Evolutionary conservation across 2,797 vertebrate genomes (phyloP).

Genomic region (Poecile montanus): DNA sequence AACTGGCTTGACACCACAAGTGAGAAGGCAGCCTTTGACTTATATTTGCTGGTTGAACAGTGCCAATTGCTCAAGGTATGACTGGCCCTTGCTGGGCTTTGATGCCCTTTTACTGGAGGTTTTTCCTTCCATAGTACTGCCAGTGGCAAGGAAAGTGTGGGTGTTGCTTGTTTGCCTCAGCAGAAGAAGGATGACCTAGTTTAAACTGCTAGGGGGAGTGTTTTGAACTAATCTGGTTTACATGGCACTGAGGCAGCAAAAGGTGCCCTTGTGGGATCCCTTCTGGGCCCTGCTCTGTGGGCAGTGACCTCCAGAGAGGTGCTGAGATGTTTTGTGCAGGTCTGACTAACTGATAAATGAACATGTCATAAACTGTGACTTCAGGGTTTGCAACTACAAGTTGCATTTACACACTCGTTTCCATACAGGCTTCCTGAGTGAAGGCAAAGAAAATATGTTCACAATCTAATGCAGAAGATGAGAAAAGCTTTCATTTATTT

Average conservation of each 20-base stretch:
- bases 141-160: not conserved
- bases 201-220: not conserved
- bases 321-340: not conserved
- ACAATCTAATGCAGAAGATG: not conserved
- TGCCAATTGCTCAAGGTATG: not conserved
- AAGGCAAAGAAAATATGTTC: not conserved
- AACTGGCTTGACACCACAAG: not conserved
- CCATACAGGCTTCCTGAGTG: not conserved
- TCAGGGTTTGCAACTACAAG: not conserved
- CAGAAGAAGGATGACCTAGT: not conserved
- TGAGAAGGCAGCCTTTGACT: not conserved
- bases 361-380: not conserved
- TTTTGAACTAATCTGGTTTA: not conserved
- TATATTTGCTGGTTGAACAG: not conserved
- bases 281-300: not conserved
- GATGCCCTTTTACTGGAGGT: not conserved
- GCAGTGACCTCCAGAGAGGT: not conserved
- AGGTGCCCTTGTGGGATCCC: not conserved
- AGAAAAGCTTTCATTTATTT: not conserved
- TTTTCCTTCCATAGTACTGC: not conserved
- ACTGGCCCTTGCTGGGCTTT: not conserved
- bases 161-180: not conserved
- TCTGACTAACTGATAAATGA: not conserved
- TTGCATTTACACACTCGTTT: not conserved
- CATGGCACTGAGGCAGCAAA: not conserved